Conservation (phyloP, 1,140 invertebrate genomes). For the Hestina assimilis region DNA sequence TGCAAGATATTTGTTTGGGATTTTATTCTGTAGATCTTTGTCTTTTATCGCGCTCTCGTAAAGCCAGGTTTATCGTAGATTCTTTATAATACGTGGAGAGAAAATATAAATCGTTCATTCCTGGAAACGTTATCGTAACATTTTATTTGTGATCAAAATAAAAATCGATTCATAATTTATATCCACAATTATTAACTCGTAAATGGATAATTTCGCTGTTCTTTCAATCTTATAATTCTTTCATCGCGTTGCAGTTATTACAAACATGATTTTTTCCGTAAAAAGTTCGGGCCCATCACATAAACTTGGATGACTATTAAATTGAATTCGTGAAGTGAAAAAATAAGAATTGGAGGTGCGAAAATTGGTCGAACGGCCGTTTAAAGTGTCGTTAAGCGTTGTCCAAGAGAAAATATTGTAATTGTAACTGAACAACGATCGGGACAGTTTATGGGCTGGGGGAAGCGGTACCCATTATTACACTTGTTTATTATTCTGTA, state of each 20-base stretch:
- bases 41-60: too few species aligned
- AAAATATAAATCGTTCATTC: too few species aligned
- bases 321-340: constrained; percentile 65
- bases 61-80: too few species aligned
- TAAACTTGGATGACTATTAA: constrained; percentile 70
- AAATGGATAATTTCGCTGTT: constrained; percentile 46
- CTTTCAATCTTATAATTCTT: constrained; percentile 32
- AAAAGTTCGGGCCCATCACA: constrained; percentile 47
- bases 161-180: constrained; percentile 38
- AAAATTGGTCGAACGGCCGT: constrained; percentile 64
- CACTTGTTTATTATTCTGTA: constrained; percentile 36
- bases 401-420: constrained; percentile 66
- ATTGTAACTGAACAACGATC: constrained; percentile 40
- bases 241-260: constrained; percentile 39
- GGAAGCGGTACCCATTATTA: constrained; percentile 47
- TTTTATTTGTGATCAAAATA: background rate
- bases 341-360: constrained; percentile 67
- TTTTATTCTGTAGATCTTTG: too few species aligned
- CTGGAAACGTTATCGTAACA: background rate
- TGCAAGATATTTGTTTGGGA: too few species aligned
- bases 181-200: constrained; percentile 50
- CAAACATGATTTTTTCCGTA: constrained; percentile 63
- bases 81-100: too few species aligned
- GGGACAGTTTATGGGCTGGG: constrained; percentile 40
- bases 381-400: constrained; percentile 73